These are phyloP conservation scores for Greenwoodochromis staneri DNA, from an alignment of 2,113 vertebrate species.

Conservation along the genomic window DNA sequence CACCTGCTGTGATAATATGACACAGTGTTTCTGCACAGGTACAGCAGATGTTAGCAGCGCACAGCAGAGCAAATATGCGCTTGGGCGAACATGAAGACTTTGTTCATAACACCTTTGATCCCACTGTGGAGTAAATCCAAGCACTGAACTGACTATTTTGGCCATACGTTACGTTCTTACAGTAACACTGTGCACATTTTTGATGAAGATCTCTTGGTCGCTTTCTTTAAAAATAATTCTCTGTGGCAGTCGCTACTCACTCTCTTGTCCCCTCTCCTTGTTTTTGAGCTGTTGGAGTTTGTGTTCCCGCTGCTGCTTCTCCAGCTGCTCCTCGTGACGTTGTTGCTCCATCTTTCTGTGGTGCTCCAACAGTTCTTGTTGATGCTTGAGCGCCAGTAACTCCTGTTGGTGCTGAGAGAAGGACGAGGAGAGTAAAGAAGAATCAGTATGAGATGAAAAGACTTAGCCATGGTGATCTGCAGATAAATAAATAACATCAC, in stretches of 20 bases:
- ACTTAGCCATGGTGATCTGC: not conserved
- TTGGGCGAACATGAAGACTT: not conserved
- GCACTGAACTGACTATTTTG: not conserved
- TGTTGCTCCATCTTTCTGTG: slow-evolving; percentile 94
- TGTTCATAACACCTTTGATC: not conserved
- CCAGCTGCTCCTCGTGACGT: slow-evolving; percentile 90
- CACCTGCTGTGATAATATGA: slow-evolving; percentile 9
- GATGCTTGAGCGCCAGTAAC: slow-evolving; percentile 91
- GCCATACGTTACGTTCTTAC: fast-evolving
- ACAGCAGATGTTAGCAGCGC: not conserved
- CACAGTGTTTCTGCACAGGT: not conserved
- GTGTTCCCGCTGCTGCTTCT: slow-evolving; percentile 94
- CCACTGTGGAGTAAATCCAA: not conserved
- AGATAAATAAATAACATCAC: not conserved
- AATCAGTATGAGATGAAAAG: not conserved
- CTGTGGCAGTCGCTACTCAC: slow-evolving; percentile 69
- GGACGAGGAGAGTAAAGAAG: not conserved
- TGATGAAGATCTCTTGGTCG: not conserved
- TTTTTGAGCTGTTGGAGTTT: slow-evolving; percentile 93
- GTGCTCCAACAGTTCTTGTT: slow-evolving; percentile 94
- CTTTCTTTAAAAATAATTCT: not conserved
- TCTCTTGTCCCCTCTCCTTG: slow-evolving; percentile 96
- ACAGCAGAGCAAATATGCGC: not conserved
- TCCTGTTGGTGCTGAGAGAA: slow-evolving; percentile 92
- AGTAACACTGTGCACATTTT: not conserved